Percentiles rank a stretch among this genome's conserved stretches.
These are phyloP conservation scores for Lasioglossum calceatum DNA, from an alignment of 2,888 invertebrate species.

Conservation along the genomic window DNA sequence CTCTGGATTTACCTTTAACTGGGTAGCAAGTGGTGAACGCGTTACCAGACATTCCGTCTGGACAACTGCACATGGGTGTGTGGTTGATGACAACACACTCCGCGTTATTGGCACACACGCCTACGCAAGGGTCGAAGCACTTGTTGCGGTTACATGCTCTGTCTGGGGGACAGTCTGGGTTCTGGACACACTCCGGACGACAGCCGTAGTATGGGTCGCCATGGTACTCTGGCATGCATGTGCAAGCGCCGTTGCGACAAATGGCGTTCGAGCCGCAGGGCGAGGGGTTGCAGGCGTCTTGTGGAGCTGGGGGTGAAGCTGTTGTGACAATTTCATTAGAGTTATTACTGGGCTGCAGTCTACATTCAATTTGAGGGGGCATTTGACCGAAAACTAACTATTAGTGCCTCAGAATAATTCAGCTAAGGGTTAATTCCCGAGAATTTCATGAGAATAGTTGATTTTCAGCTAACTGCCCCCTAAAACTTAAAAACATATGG, in stretches of 20 bases:
- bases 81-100: slow-evolving; percentile 91
- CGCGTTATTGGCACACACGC: slow-evolving; percentile 91
- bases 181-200: slow-evolving; percentile 92
- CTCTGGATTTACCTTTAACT: slow-evolving; percentile 85
- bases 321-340: slow-evolving; percentile 40
- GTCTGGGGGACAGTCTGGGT: slow-evolving; percentile 90
- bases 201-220: slow-evolving; percentile 87
- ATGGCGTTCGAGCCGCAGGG: slow-evolving; percentile 92
- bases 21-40: slow-evolving; percentile 89
- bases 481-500: background rate
- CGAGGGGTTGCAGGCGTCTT: slow-evolving; percentile 87
- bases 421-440: background rate
- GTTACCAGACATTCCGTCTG: slow-evolving; percentile 88
- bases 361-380: background rate
- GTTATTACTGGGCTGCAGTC: background rate
- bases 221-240: slow-evolving; percentile 80
- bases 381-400: background rate
- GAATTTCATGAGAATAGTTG: background rate
- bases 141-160: slow-evolving; percentile 91
- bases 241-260: slow-evolving; percentile 84
- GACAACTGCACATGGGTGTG: slow-evolving; percentile 87
- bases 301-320: slow-evolving; percentile 58
- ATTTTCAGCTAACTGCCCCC: background rate
- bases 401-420: no score
- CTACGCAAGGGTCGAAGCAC: slow-evolving; percentile 93